These are phyloP conservation scores for Tauraco hartlaubi DNA, from an alignment of 2,797 vertebrate genomes.

Conservation along the genomic window DNA sequence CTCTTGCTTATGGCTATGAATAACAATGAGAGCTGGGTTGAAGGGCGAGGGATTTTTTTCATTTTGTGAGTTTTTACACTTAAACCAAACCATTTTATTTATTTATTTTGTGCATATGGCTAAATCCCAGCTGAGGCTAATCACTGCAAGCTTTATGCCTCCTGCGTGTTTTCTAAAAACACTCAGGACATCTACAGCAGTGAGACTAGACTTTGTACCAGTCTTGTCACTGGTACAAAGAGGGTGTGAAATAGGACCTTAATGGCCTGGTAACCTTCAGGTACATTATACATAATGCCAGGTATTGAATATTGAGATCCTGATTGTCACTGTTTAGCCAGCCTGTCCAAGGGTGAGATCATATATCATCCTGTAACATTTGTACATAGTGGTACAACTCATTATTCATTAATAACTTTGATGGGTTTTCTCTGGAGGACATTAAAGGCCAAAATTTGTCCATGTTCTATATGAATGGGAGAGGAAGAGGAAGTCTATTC, in stretches of 20 bases:
- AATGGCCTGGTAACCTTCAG: neutral
- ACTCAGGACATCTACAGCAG: neutral
- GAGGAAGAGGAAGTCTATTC: neutral
- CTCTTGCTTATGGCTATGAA: neutral
- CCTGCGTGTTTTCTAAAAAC: neutral
- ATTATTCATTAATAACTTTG: neutral
- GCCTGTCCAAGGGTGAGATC: neutral
- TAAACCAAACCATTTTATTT: neutral
- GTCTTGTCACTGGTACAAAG: neutral
- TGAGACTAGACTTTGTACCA: neutral
- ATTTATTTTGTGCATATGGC: neutral
- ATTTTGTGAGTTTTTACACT: neutral
- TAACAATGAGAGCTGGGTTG: neutral
- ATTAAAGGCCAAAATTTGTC: neutral
- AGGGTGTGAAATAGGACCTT: neutral
- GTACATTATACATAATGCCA: neutral
- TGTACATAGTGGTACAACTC: neutral
- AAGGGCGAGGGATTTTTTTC: neutral
- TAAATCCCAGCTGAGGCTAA: neutral
- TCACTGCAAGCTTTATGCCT: neutral
- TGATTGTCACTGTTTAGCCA: neutral
- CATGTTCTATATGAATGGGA: neutral
- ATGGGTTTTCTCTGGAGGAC: neutral
- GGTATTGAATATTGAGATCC: neutral
- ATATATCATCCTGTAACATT: neutral